phyloP scores from a whole-genome alignment of 2,888 invertebrate genomes.

The Nemotelus nigrinus region DNA sequence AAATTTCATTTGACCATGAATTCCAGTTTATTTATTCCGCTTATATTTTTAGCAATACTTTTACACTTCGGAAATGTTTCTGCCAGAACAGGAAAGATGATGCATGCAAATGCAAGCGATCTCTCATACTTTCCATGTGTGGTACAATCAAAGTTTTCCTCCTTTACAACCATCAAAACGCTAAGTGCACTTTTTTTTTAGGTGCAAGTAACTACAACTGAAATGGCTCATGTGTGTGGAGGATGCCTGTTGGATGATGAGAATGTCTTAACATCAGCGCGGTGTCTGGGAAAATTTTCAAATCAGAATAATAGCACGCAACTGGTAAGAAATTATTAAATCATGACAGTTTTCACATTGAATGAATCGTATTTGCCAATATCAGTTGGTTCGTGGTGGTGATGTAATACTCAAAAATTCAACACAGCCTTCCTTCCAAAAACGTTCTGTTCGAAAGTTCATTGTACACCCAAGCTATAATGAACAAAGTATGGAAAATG shows the following conservation, averaged over 20 bases:
- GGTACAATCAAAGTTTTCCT: background rate
- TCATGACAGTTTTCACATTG: background rate
- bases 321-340: slow-evolving; percentile 5
- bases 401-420: background rate
- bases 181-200: background rate
- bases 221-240: slow-evolving; percentile 20
- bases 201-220: slow-evolving; percentile 10
- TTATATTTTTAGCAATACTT: background rate
- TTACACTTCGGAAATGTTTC: no score
- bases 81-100: background rate
- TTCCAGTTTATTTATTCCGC: background rate
- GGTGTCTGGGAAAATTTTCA: background rate
- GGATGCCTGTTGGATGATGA: slow-evolving; percentile 25
- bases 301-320: background rate
- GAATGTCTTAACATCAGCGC: slow-evolving; percentile 23
- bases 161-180: background rate
- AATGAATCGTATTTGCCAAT: no score
- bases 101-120: background rate
- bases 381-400: slow-evolving; percentile 23
- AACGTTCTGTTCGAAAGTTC: slow-evolving; percentile 10
- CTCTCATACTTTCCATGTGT: slow-evolving; percentile 26
- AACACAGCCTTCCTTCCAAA: slow-evolving; percentile 6
- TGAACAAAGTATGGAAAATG: slow-evolving; percentile 19
- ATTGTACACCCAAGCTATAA: slow-evolving; percentile 26
- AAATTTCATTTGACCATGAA: background rate